phyloP scores from a whole-genome alignment of 2,797 vertebrate species.

The Macroramphosus scolopax region DNA sequence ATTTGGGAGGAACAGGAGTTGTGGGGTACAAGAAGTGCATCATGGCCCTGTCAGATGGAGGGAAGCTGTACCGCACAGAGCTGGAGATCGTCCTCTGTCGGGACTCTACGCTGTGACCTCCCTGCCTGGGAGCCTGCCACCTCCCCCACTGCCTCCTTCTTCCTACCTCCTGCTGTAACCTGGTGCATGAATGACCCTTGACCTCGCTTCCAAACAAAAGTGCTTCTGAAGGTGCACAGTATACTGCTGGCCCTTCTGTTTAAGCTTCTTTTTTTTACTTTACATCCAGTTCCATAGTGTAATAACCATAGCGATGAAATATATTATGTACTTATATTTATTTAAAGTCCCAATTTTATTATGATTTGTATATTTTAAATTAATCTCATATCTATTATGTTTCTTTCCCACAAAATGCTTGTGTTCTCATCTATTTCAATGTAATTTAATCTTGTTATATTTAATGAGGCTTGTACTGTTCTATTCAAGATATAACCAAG shows the following conservation, averaged over 20 bases:
- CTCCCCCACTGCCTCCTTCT: constrained; percentile 23
- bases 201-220: constrained; percentile 47
- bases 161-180: constrained; percentile 54
- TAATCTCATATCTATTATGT: constrained; percentile 17
- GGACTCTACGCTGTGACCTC: constrained; percentile 85
- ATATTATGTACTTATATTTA: constrained; percentile 38
- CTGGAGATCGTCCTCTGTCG: constrained; percentile 94
- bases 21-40: constrained; percentile 89
- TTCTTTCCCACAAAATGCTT: constrained; percentile 21
- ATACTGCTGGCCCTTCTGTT: constrained; percentile 42
- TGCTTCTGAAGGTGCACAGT: constrained; percentile 51
- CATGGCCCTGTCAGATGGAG: constrained; percentile 92
- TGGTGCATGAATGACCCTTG: constrained; percentile 74
- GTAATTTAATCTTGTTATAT: constrained; percentile 39
- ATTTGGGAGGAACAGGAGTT: constrained; percentile 83
- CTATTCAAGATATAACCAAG: constrained; percentile 57
- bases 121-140: constrained; percentile 51
- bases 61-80: constrained; percentile 93
- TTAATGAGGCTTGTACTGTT: constrained; percentile 67
- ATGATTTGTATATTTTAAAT: constrained; percentile 52
- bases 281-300: constrained; percentile 29
- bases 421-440: constrained; percentile 44
- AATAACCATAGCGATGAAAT: constrained; percentile 24
- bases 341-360: constrained; percentile 40
- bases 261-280: constrained; percentile 18